A percentile compares a stretch with the other conserved stretches of the same genome.
Evolutionary conservation across 2,797 vertebrate species (phyloP).

Genomic region (Mareca penelope): DNA sequence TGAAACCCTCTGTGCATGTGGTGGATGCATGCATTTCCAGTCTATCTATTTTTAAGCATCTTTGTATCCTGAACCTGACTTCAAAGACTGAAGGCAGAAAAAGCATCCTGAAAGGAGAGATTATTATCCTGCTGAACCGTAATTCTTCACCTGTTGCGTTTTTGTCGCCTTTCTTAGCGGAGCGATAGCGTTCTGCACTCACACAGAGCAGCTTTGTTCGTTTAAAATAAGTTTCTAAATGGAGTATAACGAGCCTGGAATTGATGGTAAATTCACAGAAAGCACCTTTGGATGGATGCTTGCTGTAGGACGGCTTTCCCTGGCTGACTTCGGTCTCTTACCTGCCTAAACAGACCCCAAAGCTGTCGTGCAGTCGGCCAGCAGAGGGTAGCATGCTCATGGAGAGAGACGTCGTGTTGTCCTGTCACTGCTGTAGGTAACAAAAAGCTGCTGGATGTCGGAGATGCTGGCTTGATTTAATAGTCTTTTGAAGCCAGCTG

Average conservation of each 20-base stretch:
- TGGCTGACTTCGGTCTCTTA: neutral
- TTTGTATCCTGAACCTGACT: neutral
- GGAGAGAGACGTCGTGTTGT: neutral
- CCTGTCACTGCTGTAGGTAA: neutral
- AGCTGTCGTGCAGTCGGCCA: neutral
- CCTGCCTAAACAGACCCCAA: neutral
- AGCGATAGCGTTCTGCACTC: neutral
- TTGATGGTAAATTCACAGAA: neutral
- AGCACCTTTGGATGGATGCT: neutral
- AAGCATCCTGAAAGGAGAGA: neutral
- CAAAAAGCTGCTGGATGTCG: neutral
- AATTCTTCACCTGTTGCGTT: neutral
- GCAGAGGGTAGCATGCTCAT: neutral
- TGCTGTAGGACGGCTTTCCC: neutral
- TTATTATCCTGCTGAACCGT: neutral
- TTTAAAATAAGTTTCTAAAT: neutral
- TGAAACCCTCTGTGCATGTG: accelerated
- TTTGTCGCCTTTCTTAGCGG: neutral
- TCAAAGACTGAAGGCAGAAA: neutral
- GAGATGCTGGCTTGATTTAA: neutral
- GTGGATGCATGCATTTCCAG: accelerated
- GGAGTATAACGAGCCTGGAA: neutral
- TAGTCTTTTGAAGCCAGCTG: neutral
- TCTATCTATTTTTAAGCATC: neutral
- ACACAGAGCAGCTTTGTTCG: neutral